These are phyloP conservation scores for Echiichthys vipera DNA, from an alignment of 2,797 vertebrate species.

Conservation along the genomic window DNA sequence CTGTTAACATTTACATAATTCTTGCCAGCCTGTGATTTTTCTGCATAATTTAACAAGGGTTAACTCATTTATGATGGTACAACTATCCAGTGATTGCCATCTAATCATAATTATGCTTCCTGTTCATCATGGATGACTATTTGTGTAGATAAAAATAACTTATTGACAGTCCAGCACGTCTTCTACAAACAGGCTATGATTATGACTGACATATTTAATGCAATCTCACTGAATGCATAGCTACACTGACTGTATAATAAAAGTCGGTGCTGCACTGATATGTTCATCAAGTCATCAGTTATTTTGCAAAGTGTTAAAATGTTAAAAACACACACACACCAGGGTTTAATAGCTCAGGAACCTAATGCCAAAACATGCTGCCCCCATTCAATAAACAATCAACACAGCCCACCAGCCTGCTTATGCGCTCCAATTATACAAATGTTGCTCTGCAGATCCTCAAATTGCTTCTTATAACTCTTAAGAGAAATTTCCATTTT, in stretches of 20 bases:
- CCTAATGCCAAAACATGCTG: conserved; percentile 3
- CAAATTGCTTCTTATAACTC: conserved; percentile 34
- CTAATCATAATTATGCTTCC: conserved; percentile 4
- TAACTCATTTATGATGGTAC: conserved; percentile 18
- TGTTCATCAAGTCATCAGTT: conserved; percentile 11
- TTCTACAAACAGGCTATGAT: not conserved
- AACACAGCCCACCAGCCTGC: conserved; percentile 6
- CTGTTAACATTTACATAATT: conserved; percentile 17
- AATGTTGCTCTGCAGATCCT: conserved; percentile 21
- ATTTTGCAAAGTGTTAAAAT: too few relatives aligned
- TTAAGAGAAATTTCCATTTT: conserved; percentile 58
- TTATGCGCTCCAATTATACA: conserved; percentile 24
- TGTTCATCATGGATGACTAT: conserved; percentile 16
- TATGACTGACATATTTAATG: not conserved
- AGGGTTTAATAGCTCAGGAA: conserved; percentile 24
- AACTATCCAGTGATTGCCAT: conserved; percentile 11
- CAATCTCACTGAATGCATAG: not conserved
- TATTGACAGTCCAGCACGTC: not conserved
- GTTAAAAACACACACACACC: not conserved
- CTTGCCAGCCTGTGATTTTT: conserved; percentile 21
- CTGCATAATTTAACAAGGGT: conserved; percentile 39
- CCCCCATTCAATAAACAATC: conserved; percentile 43
- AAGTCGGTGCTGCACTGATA: conserved; percentile 2
- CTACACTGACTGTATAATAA: not conserved
- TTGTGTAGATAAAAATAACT: not conserved